phyloP scores from a whole-genome alignment of 2,113 vertebrate genomes.

The Dromas ardeola region DNA sequence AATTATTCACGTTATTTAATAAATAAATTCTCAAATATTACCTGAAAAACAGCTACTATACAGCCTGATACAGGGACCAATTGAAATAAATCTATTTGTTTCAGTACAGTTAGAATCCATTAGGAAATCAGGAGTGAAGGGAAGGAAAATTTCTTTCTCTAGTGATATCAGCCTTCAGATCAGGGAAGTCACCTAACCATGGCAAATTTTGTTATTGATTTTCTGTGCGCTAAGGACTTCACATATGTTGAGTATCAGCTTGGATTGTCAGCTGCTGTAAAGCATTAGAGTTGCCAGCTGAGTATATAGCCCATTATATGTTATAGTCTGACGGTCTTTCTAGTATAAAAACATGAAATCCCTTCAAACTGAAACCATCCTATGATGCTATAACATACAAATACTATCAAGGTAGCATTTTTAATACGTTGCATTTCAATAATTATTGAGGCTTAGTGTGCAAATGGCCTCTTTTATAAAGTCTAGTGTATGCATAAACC shows the following conservation, averaged over 20 bases:
- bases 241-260: background rate
- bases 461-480: background rate
- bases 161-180: background rate
- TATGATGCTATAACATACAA: background rate
- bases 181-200: background rate
- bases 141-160: background rate
- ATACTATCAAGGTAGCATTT: background rate
- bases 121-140: background rate
- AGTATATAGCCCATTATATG: background rate
- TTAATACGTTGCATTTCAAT: background rate
- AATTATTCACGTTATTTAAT: background rate
- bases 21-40: background rate
- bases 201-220: background rate
- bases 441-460: background rate
- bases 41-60: background rate
- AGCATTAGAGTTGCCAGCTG: background rate
- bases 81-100: background rate
- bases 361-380: background rate
- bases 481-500: background rate
- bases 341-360: background rate
- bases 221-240: background rate
- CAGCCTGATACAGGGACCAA: background rate
- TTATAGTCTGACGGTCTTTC: background rate
- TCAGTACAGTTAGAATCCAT: background rate
- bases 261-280: background rate